Evolutionary conservation across 2,888 invertebrate genomes (phyloP).

Genomic region (Mantis religiosa): DNA sequence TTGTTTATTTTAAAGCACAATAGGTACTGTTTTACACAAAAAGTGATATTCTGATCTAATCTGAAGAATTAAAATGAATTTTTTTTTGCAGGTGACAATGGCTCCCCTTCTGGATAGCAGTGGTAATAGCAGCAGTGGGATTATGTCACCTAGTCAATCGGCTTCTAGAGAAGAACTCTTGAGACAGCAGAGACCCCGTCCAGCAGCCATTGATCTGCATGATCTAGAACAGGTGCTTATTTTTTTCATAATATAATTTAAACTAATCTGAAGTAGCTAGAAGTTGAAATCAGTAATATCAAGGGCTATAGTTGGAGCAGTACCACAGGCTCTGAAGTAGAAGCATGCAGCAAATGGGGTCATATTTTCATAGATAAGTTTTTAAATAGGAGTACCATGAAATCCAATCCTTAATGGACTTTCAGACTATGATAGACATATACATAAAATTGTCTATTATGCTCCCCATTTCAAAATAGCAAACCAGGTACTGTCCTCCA

Average conservation of each 20-base stretch:
- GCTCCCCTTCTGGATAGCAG: slow-evolving; percentile 22
- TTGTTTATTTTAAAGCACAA: too few species aligned
- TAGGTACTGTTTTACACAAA: too few species aligned
- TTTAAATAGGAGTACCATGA: too few species aligned
- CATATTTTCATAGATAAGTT: too few species aligned
- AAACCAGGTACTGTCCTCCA: too few species aligned
- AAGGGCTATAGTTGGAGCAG: background rate
- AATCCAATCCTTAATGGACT: too few species aligned
- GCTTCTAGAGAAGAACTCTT: slow-evolving; percentile 25
- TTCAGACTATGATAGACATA: too few species aligned
- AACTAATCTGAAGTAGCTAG: background rate
- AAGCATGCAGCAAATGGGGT: too few species aligned
- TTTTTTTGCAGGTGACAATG: background rate
- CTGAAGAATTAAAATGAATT: too few species aligned
- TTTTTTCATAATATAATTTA: background rate
- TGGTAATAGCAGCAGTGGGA: slow-evolving; percentile 30
- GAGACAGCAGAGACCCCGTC: slow-evolving; percentile 33
- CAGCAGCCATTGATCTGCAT: slow-evolving; percentile 40
- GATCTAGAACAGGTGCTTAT: slow-evolving; percentile 38
- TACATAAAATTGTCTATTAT: too few species aligned
- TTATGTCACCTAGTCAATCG: slow-evolving; percentile 30
- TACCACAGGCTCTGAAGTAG: background rate
- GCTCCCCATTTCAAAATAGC: too few species aligned
- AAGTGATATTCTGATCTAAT: too few species aligned
- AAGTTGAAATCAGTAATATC: background rate